These are phyloP conservation scores for Rhynchonycteris naso DNA, from an alignment of 2,797 vertebrate species.

Conservation along the genomic window DNA sequence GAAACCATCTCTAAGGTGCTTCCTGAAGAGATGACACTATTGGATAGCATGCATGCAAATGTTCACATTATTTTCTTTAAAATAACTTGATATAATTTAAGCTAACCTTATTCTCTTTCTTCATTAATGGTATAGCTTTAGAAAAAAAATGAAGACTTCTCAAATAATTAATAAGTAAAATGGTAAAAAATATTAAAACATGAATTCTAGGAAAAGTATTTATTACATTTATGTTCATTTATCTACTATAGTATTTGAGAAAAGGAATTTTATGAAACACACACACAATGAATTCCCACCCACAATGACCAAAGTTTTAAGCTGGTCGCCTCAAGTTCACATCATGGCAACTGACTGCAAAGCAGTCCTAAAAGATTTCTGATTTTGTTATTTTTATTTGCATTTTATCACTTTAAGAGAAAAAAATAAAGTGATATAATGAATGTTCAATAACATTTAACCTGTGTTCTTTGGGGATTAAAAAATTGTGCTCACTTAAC, in stretches of 20 bases:
- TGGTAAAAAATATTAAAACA: background rate
- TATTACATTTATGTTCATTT: background rate
- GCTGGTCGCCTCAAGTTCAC: background rate
- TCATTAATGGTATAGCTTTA: background rate
- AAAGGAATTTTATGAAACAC: background rate
- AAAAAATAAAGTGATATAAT: constrained; percentile 31
- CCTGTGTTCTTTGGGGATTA: constrained; percentile 9
- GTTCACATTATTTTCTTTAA: constrained; percentile 48
- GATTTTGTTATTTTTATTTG: constrained; percentile 35
- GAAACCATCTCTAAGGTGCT: constrained; percentile 27
- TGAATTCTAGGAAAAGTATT: constrained; percentile 7
- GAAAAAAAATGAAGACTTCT: background rate
- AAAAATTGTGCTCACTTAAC: constrained; percentile 9
- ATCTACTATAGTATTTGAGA: constrained; percentile 17
- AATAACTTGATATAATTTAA: constrained; percentile 30
- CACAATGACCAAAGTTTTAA: constrained; percentile 24
- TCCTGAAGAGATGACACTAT: constrained; percentile 6
- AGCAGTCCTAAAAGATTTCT: background rate
- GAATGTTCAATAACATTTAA: constrained; percentile 47
- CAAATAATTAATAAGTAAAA: constrained; percentile 31
- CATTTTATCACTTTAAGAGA: constrained; percentile 51
- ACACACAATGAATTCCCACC: background rate
- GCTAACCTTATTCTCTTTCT: background rate
- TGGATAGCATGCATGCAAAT: background rate
- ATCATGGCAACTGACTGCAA: background rate